Evolutionary conservation across 2,113 vertebrate genomes (phyloP).

Genomic region (Cervus canadensis): DNA sequence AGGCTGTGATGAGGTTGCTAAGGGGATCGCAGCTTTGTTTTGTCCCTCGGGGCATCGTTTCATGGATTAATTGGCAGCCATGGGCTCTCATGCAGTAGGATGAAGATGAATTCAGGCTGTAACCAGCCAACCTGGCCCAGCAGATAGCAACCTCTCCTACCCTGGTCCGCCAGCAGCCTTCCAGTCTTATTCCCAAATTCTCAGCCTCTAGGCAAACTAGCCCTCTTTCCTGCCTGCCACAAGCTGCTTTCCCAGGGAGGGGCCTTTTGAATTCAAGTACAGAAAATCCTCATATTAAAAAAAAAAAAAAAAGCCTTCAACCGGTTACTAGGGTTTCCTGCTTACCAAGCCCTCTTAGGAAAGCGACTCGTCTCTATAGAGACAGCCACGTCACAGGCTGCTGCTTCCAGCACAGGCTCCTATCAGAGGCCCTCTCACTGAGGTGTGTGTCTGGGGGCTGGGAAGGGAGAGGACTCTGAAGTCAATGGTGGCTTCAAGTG

Average conservation of each 20-base stretch:
- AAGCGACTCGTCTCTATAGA: constrained; percentile 76
- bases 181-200: background rate
- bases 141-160: background rate
- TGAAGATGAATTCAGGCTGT: background rate
- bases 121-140: background rate
- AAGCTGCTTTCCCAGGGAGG: constrained; percentile 57
- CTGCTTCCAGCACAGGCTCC: constrained; percentile 33
- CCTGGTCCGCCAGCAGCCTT: background rate
- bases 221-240: constrained; percentile 1
- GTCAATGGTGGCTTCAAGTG: background rate
- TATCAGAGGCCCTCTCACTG: background rate
- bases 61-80: background rate
- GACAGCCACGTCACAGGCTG: constrained; percentile 69
- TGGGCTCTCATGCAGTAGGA: background rate
- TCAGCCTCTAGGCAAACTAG: background rate
- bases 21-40: background rate
- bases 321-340: constrained; percentile 55
- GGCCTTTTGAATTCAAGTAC: constrained; percentile 58
- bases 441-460: background rate
- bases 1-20: background rate
- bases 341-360: constrained; percentile 54
- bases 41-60: background rate
- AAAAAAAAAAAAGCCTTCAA: background rate
- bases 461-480: background rate
- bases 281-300: constrained; percentile 65